Base-by-base conservation (phyloP, 1,140 invertebrate genomes). In the Zelostemma sp. region DNA sequence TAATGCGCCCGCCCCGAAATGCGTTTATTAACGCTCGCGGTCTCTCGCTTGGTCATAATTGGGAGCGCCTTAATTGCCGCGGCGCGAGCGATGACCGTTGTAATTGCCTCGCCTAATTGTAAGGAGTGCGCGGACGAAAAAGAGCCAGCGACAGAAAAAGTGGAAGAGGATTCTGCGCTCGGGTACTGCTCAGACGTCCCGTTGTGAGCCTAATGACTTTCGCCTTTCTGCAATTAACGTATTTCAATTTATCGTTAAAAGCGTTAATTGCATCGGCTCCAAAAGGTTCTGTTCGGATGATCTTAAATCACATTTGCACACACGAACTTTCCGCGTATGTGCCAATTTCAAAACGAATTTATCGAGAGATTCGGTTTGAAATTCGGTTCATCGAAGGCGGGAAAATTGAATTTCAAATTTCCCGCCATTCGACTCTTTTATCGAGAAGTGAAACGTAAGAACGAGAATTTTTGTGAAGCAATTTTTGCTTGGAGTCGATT, bases 41-140 rank as follows among this genome's bases (percentile, higher is more conserved):
- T 69, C 61, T 57, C 60, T 48, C 63, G 66, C 59, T 62, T 48
- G 71, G 75, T 69, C 79, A 80, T 81, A 83, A 83, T 81, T 81
- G 76, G 81, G 76, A 79, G 78, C 75, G 77, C 77, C 79, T 79
- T 81, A 81, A 81, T 81, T 80, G 80, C 79, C 73, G 74, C 65
- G 75, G 76, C 69, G 78, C 78, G 78, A 80, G 77, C 77, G 77
- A 79, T 78, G 79, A 79, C 78, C 77, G 77, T 78, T 81, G 78
- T 78, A 79, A 79, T 81, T 79, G 79, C 69, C 75, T 73, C 65
- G 64, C 58, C 72, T 76, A 74, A 80, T 72, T 75, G 77, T 76
- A 74, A 73, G 61, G 75, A 62, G 69, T 41, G 56, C 54, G 0
- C 25, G 40, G 43, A 43, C 41, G 61, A 56, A 33, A 46, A 58